Evolutionary conservation across 2,797 vertebrate species (phyloP).

Genomic region (Phataginus tricuspis): DNA sequence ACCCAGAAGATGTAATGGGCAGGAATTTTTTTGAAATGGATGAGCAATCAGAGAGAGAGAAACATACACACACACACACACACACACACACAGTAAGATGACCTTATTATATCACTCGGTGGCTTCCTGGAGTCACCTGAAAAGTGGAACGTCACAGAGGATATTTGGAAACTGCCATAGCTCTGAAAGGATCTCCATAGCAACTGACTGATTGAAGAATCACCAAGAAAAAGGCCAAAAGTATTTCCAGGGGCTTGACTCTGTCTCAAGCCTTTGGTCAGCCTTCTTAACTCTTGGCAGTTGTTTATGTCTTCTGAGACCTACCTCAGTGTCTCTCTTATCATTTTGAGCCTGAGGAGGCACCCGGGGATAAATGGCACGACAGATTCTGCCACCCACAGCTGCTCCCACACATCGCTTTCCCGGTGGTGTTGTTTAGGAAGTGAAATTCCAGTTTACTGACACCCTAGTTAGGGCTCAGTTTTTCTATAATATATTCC

Average conservation of each 20-base stretch:
- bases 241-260: neutral
- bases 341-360: neutral
- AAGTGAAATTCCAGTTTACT: slow-evolving; percentile 20
- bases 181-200: neutral
- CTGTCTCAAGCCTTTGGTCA: neutral
- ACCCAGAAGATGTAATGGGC: slow-evolving; percentile 67
- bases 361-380: neutral
- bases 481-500: neutral
- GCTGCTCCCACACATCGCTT: neutral
- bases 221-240: neutral
- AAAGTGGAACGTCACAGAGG: neutral
- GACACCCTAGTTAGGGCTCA: neutral
- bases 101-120: neutral
- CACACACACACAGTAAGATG: neutral
- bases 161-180: no score
- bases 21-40: slow-evolving; percentile 60
- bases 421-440: neutral
- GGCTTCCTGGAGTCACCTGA: neutral
- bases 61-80: neutral
- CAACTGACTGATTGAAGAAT: neutral
- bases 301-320: neutral
- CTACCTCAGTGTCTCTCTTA: neutral
- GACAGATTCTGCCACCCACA: neutral
- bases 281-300: no score
- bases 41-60: slow-evolving; percentile 28